Percentiles rank a stretch among this genome's conserved stretches.
Evolutionary conservation across 2,888 invertebrate species (phyloP).

Genomic region (Drosophila multiciliata): DNA sequence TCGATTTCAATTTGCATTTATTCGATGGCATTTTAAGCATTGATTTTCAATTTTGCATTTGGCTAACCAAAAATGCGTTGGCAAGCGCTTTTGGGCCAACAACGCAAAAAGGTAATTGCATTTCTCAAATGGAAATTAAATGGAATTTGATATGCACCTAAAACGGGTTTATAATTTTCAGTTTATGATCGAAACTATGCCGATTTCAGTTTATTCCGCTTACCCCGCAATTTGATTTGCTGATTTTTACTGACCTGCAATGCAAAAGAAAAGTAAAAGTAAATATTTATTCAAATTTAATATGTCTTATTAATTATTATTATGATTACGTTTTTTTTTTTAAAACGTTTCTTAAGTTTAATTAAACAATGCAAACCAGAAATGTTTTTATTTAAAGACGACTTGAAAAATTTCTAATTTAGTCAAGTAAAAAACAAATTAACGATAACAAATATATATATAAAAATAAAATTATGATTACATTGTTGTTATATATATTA

Average conservation of each 20-base stretch:
- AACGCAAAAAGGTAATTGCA: constrained; percentile 34
- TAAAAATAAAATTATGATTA: background rate
- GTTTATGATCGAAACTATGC: constrained; percentile 7
- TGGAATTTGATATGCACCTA: constrained; percentile 42
- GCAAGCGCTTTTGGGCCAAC: constrained; percentile 10
- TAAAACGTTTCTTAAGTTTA: background rate
- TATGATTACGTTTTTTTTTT: background rate
- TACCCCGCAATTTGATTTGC: background rate
- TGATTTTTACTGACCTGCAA: constrained; percentile 38
- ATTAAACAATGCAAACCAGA: too few species aligned
- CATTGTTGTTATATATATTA: background rate
- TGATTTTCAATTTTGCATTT: constrained; percentile 15
- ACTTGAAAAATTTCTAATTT: background rate
- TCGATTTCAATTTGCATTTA: constrained; percentile 57
- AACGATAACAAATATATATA: background rate
- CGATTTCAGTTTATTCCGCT: constrained; percentile 7
- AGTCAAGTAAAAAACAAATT: background rate
- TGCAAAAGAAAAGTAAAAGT: background rate
- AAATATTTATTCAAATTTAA: background rate
- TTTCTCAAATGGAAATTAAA: constrained; percentile 29
- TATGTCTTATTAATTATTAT: background rate
- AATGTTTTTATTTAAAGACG: background rate
- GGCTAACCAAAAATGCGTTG: background rate
- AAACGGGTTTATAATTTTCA: constrained; percentile 38
- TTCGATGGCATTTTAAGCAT: constrained; percentile 37